Base-by-base conservation (phyloP, 1,140 invertebrate species). In the Hypsibius dujardini region DNA sequence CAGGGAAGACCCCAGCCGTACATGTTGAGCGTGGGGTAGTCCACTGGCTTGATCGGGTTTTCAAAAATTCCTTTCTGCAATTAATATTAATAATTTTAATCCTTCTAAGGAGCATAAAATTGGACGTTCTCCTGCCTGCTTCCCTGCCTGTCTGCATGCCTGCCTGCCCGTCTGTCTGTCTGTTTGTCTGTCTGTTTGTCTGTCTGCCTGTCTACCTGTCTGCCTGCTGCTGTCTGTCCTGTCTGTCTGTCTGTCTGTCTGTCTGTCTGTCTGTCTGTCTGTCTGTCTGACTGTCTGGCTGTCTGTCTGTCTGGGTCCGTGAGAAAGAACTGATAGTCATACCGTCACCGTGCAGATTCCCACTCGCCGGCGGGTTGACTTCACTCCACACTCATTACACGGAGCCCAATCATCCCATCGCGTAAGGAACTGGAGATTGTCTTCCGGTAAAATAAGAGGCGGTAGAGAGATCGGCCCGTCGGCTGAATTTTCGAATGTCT, bases 11-110 rank as follows among this genome's bases (percentile, higher is more conserved):
- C 62, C 62, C 12, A 45, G 12, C 12, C 62, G 62, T 15, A 67
- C 62, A 67, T 67, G 62, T 45, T 45, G 42, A 67, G 45, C 12
- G 42, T 67, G 62, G 62, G 62, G 45, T 67, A 67, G 42, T 67
- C 62, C 3, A 67, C 62, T 7, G 62, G 62, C 12, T 15, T 12
- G 12, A 45, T 67, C 42, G 62, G 62, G 42, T 12, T 7, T 15
- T 42, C 45, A 45, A 15, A 67, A 42, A 7, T 12, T 67, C 7
- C 3, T 42, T 67, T 67, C 62, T 67, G 42, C 42, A 42, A 67
- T 28, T 0, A 28, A 28, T 28, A 28, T 28, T 28, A 28, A 28
- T 28, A 28, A 28, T 28, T 28, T 28, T 28, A 28, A 28, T 28
- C 28, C 28, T 28, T 28, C 28, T 28, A 28, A 28, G 28, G 28